Evolutionary conservation across 30 jellyfish, hydroid and myxozoan species (phyloP).

Genomic region (Morbakka virulenta): DNA sequence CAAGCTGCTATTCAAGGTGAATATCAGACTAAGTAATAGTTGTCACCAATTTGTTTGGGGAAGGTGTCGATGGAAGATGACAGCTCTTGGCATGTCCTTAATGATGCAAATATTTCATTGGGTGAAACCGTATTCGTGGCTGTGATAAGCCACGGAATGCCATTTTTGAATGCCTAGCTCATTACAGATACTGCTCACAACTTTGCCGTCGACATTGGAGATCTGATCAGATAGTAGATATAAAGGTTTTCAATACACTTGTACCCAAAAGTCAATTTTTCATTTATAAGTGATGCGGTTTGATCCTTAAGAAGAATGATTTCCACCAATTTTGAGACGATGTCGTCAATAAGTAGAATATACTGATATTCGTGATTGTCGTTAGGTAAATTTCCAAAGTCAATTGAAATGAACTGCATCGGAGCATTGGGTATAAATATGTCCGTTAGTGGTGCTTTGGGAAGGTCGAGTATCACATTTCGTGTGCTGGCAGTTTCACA

Average conservation of each 20-base stretch:
- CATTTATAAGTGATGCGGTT: neutral
- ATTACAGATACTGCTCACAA: neutral
- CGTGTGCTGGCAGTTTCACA: slow-evolving; percentile 13
- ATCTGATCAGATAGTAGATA: slow-evolving; percentile 7
- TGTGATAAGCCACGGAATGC: slow-evolving; percentile 13
- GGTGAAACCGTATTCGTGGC: slow-evolving; percentile 13
- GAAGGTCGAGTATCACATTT: slow-evolving; percentile 7
- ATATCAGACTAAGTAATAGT: neutral
- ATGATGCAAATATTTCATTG: slow-evolving; percentile 2
- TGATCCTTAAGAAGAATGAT: slow-evolving; percentile 5
- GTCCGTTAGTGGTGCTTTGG: slow-evolving; percentile 1
- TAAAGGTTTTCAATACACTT: neutral
- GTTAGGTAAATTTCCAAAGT: neutral
- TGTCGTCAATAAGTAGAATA: slow-evolving; percentile 1
- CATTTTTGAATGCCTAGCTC: neutral
- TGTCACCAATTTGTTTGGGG: no score
- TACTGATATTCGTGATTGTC: neutral
- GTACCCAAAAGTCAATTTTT: neutral
- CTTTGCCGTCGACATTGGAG: slow-evolving; percentile 3
- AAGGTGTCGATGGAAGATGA: slow-evolving; percentile 1
- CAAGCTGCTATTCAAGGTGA: slow-evolving; percentile 4
- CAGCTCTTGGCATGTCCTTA: neutral
- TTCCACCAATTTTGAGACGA: neutral
- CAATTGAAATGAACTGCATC: slow-evolving; percentile 3
- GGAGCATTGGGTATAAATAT: slow-evolving; percentile 6